These are phyloP conservation scores for Stichodactyla mertensii DNA, from an alignment of 64 coral and sea anemone genomes.

Conservation along the genomic window DNA sequence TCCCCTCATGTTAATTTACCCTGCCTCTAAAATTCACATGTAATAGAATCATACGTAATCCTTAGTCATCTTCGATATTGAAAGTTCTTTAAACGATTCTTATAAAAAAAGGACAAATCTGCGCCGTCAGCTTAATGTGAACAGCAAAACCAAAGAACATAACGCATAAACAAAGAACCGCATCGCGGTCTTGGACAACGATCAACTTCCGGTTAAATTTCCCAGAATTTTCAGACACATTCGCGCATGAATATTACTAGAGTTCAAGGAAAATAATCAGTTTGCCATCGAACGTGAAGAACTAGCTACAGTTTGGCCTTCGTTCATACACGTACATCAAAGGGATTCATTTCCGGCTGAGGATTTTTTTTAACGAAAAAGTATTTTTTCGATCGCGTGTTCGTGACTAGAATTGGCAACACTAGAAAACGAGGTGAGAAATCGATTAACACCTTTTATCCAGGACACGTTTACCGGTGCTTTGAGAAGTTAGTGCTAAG, in stretches of 20 bases:
- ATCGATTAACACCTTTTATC: slow-evolving; percentile 1
- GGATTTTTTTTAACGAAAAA: neutral
- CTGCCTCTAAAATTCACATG: no score
- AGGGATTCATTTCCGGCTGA: neutral
- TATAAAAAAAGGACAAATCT: neutral
- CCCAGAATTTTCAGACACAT: neutral
- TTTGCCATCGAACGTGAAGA: neutral
- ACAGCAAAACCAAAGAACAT: neutral
- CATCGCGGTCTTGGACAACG: neutral
- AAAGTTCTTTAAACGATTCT: neutral
- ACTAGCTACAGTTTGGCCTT: neutral
- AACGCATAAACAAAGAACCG: neutral
- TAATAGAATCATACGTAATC: no score
- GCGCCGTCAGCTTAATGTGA: neutral
- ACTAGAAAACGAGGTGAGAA: neutral
- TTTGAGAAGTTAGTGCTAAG: neutral
- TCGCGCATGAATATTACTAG: neutral
- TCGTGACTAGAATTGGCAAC: neutral
- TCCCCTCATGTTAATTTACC: neutral
- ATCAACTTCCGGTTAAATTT: neutral
- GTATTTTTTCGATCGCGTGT: neutral
- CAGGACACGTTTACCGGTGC: no score
- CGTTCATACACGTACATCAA: neutral
- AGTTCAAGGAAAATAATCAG: neutral
- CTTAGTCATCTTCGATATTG: neutral